Evolutionary conservation across 2,113 vertebrate genomes (phyloP).

Genomic region (Oxygymnocypris stewartii): DNA sequence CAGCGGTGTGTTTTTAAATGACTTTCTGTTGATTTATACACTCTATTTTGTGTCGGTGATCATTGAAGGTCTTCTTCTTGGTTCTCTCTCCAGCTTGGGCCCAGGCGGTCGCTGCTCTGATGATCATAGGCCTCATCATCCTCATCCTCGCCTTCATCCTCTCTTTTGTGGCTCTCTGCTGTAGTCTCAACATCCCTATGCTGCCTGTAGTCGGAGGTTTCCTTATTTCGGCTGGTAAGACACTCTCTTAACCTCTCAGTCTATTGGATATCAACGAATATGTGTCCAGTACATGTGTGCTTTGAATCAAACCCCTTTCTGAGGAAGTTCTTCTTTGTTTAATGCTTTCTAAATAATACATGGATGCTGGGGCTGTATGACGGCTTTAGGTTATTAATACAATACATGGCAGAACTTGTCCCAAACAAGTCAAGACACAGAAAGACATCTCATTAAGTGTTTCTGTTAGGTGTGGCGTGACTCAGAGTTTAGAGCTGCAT

Average conservation of each 20-base stretch:
- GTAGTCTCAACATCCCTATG: constrained; percentile 69
- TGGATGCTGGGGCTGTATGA: neutral
- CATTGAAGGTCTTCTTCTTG: neutral
- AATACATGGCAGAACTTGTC: too few species aligned
- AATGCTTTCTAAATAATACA: neutral
- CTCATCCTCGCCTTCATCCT: constrained; percentile 87
- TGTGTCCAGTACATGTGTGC: neutral
- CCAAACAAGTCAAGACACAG: neutral
- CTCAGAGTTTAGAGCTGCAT: neutral
- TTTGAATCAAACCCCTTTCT: neutral
- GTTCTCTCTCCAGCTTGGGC: constrained; percentile 84
- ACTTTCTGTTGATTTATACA: too few species aligned
- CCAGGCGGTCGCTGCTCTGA: constrained; percentile 87
- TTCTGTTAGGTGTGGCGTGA: neutral
- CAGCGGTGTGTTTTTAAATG: too few species aligned
- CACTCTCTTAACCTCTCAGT: neutral
- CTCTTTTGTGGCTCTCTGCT: constrained; percentile 80
- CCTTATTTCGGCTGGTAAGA: constrained; percentile 88
- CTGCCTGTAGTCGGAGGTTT: constrained; percentile 78
- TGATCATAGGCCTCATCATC: constrained; percentile 90
- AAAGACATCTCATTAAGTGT: too few species aligned
- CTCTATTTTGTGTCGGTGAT: too few species aligned
- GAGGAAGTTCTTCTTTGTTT: neutral
- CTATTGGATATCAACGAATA: neutral
- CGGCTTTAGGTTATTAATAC: neutral